phyloP scores from a whole-genome alignment of 2,113 vertebrate species.

The Turdus rufiventris region DNA sequence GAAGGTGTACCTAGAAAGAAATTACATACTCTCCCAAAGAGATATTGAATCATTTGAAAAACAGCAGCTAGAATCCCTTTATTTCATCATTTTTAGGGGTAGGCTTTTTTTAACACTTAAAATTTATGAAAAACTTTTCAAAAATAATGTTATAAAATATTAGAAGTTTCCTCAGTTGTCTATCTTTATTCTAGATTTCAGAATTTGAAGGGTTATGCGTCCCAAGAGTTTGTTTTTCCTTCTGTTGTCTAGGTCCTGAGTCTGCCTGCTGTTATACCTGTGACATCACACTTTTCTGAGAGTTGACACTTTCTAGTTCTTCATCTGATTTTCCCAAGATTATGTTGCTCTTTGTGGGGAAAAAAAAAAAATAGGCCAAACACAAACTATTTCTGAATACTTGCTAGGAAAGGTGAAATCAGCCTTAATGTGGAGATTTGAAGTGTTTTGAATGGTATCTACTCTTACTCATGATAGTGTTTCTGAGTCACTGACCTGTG shows the following conservation, averaged over 20 bases:
- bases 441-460: neutral
- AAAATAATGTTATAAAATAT: neutral
- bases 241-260: neutral
- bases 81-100: neutral
- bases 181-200: neutral
- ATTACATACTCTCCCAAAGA: neutral
- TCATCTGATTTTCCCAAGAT: neutral
- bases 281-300: neutral
- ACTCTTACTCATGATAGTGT: rapidly evolving
- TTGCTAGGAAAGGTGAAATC: neutral
- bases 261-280: neutral
- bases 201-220: neutral
- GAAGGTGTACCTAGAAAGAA: neutral
- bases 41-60: neutral
- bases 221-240: neutral
- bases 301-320: neutral
- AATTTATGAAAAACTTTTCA: neutral
- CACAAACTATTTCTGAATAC: rapidly evolving
- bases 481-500: neutral
- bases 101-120: neutral
- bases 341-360: neutral
- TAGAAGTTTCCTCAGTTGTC: neutral
- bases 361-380: neutral
- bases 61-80: neutral
- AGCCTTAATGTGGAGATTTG: neutral